phyloP scores from a whole-genome alignment of 2,888 invertebrate species.

The Amphipoea oculea region DNA sequence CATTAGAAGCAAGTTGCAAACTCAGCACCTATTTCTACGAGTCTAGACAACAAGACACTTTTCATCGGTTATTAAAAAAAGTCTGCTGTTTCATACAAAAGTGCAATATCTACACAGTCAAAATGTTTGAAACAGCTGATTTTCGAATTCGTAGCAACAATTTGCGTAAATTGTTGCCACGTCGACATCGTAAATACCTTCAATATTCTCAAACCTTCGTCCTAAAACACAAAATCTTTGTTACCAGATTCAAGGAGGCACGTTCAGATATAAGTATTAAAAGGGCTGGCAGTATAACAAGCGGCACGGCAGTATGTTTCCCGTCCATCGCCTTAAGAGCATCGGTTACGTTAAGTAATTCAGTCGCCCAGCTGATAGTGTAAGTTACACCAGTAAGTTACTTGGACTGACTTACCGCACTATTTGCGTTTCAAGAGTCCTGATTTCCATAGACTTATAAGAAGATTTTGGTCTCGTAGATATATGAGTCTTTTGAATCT shows the following conservation, averaged over 20 bases:
- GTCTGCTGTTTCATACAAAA: not conserved
- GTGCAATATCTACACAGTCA: not conserved
- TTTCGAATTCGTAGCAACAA: not conserved
- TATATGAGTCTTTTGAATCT: not conserved
- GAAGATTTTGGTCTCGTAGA: not conserved
- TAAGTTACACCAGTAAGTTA: constrained; percentile 51
- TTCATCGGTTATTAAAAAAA: too few species aligned
- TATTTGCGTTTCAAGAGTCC: constrained; percentile 47
- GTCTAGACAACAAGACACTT: not conserved
- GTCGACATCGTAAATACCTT: not conserved
- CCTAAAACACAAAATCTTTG: not conserved
- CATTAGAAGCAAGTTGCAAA: not conserved
- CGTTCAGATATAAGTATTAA: constrained; percentile 32
- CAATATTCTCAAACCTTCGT: not conserved
- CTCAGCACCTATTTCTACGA: not conserved
- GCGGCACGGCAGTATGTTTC: constrained; percentile 38
- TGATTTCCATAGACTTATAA: constrained; percentile 45
- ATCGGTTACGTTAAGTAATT: constrained; percentile 66
- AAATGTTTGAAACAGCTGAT: not conserved
- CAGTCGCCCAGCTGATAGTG: constrained; percentile 56
- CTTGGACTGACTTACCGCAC: constrained; percentile 49
- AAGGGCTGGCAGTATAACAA: constrained; percentile 38
- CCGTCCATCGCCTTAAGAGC: constrained; percentile 58
- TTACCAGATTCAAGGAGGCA: not conserved
- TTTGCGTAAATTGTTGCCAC: not conserved